A percentile compares a stretch with the other conserved stretches of the same genome.
These are phyloP conservation scores for Drosophila siamana DNA, from an alignment of 2,888 invertebrate genomes.

Conservation along the genomic window DNA sequence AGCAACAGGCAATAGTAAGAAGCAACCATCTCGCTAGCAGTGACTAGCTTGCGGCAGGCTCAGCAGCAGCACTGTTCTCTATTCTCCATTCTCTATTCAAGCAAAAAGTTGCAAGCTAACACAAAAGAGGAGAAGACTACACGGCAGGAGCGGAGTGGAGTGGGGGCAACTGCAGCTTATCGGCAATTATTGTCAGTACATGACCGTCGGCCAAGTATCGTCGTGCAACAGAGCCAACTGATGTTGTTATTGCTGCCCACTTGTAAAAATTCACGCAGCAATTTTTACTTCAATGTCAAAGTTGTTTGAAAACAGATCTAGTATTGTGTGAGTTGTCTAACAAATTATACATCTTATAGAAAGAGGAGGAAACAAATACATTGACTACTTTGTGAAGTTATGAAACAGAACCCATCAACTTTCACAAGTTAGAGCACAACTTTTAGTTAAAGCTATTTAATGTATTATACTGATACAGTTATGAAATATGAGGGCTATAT, in stretches of 20 bases:
- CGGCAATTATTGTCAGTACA: constrained; percentile 76
- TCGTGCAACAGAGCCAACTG: constrained; percentile 30
- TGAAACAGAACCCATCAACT: too few relatives aligned
- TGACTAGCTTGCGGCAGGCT: too few relatives aligned
- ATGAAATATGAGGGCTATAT: too few relatives aligned
- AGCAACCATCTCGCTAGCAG: too few relatives aligned
- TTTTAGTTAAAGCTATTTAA: too few relatives aligned
- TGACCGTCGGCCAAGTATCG: constrained; percentile 42
- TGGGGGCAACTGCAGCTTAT: constrained; percentile 55
- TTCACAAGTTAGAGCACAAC: too few relatives aligned
- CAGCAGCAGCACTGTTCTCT: constrained; percentile 40
- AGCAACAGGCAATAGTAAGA: constrained; percentile 21
- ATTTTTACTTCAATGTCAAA: constrained; percentile 51
- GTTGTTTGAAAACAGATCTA: too few relatives aligned
- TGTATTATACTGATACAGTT: too few relatives aligned
- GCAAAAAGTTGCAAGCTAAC: constrained; percentile 39
- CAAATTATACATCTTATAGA: too few relatives aligned
- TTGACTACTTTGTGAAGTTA: too few relatives aligned
- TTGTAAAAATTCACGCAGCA: constrained; percentile 51
- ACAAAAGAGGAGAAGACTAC: not conserved
- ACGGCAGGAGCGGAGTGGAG: constrained; percentile 11
- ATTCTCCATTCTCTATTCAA: constrained; percentile 44
- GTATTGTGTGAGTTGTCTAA: too few relatives aligned
- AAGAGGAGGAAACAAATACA: too few relatives aligned
- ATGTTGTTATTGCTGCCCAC: constrained; percentile 32